These are phyloP conservation scores for Eulimnadia texana DNA, from an alignment of 1,140 invertebrate species.

Conservation along the genomic window DNA sequence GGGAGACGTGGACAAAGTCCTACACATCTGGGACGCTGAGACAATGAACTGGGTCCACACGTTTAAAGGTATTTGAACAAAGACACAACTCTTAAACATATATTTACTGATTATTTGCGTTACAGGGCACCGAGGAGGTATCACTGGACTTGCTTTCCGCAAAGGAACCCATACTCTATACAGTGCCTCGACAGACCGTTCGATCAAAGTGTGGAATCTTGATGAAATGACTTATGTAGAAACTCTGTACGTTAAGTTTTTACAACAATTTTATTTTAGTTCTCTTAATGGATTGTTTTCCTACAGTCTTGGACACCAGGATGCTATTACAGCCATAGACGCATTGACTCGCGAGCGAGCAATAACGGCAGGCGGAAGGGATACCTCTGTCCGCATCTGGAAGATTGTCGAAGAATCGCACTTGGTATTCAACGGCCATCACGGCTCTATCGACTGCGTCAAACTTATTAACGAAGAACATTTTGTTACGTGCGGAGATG, in stretches of 20 bases:
- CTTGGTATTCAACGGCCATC: conserved; percentile 72
- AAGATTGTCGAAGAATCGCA: conserved; percentile 94
- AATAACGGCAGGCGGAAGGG: conserved; percentile 74
- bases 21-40: conserved; percentile 70
- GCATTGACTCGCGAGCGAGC: conserved; percentile 65
- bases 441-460: conserved; percentile 69
- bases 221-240: conserved; percentile 93
- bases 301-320: conserved; percentile 79
- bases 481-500: conserved; percentile 78
- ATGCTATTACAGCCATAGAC: conserved; percentile 76
- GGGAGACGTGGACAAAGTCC: conserved; percentile 56
- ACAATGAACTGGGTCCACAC: conserved; percentile 61
- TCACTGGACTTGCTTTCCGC: conserved; percentile 72
- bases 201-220: conserved; percentile 79
- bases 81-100: conserved; percentile 5
- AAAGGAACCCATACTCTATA: conserved; percentile 77
- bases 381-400: conserved; percentile 76
- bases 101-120: too few relatives aligned
- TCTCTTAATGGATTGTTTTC: neutral
- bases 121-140: conserved; percentile 52
- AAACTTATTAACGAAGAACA: conserved; percentile 80
- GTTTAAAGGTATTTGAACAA: conserved; percentile 39
- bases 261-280: conserved; percentile 5
- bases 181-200: conserved; percentile 61
- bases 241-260: conserved; percentile 49